Evolutionary conservation across 2,113 vertebrate genomes (phyloP).

Genomic region (Nannospalax galili): DNA sequence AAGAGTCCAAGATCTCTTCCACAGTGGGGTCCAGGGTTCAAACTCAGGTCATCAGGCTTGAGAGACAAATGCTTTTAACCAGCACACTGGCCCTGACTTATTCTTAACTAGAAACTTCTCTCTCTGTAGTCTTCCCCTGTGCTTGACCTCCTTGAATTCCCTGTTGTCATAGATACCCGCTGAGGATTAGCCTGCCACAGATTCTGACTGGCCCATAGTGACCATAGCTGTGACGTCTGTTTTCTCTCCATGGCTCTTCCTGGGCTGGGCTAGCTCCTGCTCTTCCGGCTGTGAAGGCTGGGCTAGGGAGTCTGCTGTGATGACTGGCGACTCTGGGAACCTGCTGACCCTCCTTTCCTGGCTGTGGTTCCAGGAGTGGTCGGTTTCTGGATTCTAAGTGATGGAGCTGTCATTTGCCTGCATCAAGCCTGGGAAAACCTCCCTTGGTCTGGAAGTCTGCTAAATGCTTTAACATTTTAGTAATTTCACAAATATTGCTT

Average conservation of each 20-base stretch:
- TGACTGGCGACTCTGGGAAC: neutral
- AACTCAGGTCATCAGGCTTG: too few species aligned
- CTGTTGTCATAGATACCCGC: neutral
- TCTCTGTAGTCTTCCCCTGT: neutral
- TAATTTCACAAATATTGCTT: constrained; percentile 38
- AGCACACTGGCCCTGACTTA: too few species aligned
- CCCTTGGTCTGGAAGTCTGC: neutral
- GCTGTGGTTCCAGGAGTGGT: neutral
- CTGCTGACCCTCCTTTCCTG: neutral
- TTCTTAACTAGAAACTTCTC: neutral
- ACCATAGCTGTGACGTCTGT: neutral
- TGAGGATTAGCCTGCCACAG: neutral
- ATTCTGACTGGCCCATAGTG: neutral
- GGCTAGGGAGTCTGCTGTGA: neutral
- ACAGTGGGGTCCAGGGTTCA: too few species aligned
- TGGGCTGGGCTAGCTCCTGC: constrained; percentile 16
- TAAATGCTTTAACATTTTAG: neutral
- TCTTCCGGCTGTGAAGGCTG: constrained; percentile 6
- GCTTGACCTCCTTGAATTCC: neutral
- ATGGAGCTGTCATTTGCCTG: neutral
- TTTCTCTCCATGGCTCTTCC: constrained; percentile 2
- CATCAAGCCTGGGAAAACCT: neutral
- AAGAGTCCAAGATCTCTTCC: too few species aligned
- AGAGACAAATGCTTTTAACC: too few species aligned
- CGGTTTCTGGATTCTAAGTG: neutral